Evolutionary conservation across 2,113 vertebrate genomes (phyloP).

Genomic region (Entomyzon cyanotis): DNA sequence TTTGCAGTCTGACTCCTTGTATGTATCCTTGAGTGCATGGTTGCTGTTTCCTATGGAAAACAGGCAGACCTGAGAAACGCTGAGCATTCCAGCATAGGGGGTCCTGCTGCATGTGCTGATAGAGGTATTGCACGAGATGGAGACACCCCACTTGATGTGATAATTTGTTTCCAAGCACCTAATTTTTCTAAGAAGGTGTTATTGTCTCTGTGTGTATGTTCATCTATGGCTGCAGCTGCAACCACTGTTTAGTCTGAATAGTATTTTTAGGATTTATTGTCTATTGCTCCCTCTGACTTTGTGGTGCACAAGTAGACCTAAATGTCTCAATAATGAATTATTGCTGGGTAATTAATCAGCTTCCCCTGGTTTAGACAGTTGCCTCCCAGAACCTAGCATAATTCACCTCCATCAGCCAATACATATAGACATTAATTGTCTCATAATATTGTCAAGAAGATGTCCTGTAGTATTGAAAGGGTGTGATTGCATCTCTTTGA

Average conservation of each 20-base stretch:
- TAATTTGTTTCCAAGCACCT: background rate
- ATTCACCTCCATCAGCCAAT: conserved; percentile 14
- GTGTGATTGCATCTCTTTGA: conserved; percentile 17
- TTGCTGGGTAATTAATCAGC: conserved; percentile 42
- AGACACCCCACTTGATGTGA: background rate
- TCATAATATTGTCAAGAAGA: conserved; percentile 7
- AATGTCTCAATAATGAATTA: background rate
- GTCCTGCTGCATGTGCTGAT: background rate
- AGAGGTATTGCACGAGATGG: background rate
- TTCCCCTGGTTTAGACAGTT: background rate
- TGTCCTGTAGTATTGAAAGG: background rate
- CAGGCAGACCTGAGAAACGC: background rate
- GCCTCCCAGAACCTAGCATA: background rate
- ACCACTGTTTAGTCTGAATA: background rate
- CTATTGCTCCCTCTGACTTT: background rate
- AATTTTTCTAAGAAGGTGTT: background rate
- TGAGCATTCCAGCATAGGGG: background rate
- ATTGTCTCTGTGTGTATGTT: background rate
- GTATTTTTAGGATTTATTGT: background rate
- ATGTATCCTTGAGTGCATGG: background rate
- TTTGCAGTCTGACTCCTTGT: background rate
- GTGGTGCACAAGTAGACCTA: background rate
- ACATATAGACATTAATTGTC: conserved; percentile 18
- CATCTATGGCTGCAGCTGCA: background rate
- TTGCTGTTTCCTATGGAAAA: background rate